A percentile compares a stretch with the other conserved stretches of the same genome.
Evolutionary conservation across 2,888 invertebrate species (phyloP).

Genomic region (Mythimna ferrago): DNA sequence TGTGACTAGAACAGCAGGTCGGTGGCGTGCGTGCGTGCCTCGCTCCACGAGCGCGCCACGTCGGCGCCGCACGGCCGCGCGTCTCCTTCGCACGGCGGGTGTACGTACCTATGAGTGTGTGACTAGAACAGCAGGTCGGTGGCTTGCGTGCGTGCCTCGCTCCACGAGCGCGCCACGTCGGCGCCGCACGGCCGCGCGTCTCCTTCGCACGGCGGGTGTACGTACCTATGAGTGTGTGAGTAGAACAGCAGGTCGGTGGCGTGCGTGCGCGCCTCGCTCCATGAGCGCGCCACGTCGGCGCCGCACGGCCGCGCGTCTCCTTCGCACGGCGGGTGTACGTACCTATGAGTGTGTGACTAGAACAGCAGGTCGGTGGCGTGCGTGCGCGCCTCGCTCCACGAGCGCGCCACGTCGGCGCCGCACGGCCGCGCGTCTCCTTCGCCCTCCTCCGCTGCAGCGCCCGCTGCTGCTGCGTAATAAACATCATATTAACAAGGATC

Average conservation of each 20-base stretch:
- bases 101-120: slow-evolving; percentile 40
- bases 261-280: slow-evolving; percentile 71
- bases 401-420: slow-evolving; percentile 79
- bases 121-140: slow-evolving; percentile 62
- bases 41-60: slow-evolving; percentile 65
- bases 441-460: slow-evolving; percentile 58
- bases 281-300: slow-evolving; percentile 72
- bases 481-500: not conserved
- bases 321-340: slow-evolving; percentile 13
- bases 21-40: slow-evolving; percentile 76
- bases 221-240: slow-evolving; percentile 39
- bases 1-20: slow-evolving; percentile 49
- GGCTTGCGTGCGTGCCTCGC: slow-evolving; percentile 74
- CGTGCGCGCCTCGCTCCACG: slow-evolving; percentile 69
- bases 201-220: slow-evolving; percentile 18
- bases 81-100: slow-evolving; percentile 58
- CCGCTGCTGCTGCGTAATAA: not conserved
- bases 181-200: slow-evolving; percentile 80
- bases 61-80: slow-evolving; percentile 79
- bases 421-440: slow-evolving; percentile 75
- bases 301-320: slow-evolving; percentile 78
- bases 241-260: slow-evolving; percentile 66
- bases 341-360: slow-evolving; percentile 40
- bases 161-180: slow-evolving; percentile 68
- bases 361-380: slow-evolving; percentile 71